These are phyloP conservation scores for Drosophila lacicola DNA, from an alignment of 2,888 invertebrate species.

Conservation along the genomic window DNA sequence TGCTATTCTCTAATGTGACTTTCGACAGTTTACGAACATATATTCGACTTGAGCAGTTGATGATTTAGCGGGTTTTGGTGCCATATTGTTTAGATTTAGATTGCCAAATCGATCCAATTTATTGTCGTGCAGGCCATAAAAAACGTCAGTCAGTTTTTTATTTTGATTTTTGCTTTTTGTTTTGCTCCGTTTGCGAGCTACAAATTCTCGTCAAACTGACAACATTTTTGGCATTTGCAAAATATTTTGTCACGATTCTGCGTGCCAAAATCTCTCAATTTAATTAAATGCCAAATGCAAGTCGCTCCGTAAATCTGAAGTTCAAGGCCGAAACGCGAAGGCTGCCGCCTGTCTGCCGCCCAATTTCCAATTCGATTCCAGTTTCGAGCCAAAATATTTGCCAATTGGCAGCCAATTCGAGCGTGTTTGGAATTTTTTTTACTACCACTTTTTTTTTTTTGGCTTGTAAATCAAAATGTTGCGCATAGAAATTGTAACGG, in stretches of 20 bases:
- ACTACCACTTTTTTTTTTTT: background rate
- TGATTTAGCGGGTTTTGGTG: background rate
- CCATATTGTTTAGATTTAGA: constrained; percentile 28
- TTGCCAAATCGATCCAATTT: constrained; percentile 47
- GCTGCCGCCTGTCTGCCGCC: constrained; percentile 20
- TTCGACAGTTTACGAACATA: constrained; percentile 18
- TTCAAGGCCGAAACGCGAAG: constrained; percentile 47
- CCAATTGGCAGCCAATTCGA: constrained; percentile 48
- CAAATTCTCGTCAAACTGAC: constrained; percentile 5
- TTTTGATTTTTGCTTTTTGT: background rate
- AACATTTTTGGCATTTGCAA: constrained; percentile 32
- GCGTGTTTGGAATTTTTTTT: constrained; percentile 38
- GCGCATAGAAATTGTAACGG: constrained; percentile 55
- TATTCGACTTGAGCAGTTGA: background rate
- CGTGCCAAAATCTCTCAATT: constrained; percentile 35
- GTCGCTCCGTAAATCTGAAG: constrained; percentile 37
- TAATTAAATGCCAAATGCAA: constrained; percentile 51
- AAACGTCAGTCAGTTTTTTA: constrained; percentile 23
- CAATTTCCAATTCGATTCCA: constrained; percentile 24
- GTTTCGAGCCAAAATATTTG: constrained; percentile 22
- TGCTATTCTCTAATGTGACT: background rate
- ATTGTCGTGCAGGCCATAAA: constrained; percentile 39
- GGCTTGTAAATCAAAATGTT: constrained; percentile 32
- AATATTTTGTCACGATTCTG: constrained; percentile 73
- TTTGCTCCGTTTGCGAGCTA: background rate